Evolutionary conservation across 2,797 vertebrate species (phyloP).

Genomic region (Sebastes reedi): DNA sequence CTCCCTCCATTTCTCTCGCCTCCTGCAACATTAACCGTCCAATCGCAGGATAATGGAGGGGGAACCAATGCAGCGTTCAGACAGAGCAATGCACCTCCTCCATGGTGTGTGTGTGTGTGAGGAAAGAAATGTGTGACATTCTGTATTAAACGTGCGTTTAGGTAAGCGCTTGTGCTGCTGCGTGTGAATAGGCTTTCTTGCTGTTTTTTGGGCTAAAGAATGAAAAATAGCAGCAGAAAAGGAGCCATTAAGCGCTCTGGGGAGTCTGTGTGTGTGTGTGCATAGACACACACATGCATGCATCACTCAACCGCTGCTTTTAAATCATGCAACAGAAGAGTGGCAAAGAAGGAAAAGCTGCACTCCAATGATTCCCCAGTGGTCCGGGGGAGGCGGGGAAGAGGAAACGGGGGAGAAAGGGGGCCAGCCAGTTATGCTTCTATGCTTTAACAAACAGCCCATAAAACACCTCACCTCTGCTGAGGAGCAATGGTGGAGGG

Average conservation of each 20-base stretch:
- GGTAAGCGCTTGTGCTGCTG: slow-evolving; percentile 38
- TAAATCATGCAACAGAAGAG: slow-evolving; percentile 73
- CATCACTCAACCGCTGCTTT: slow-evolving; percentile 32
- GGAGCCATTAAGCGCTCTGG: slow-evolving; percentile 43
- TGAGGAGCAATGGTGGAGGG: slow-evolving; percentile 14
- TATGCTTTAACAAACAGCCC: slow-evolving; percentile 65
- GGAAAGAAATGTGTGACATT: slow-evolving; percentile 9
- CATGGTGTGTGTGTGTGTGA: background rate
- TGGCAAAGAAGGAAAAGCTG: slow-evolving; percentile 55
- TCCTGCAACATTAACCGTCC: slow-evolving; percentile 73
- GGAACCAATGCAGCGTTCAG: slow-evolving; percentile 56
- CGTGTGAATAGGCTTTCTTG: slow-evolving; percentile 29
- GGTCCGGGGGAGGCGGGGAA: slow-evolving; percentile 27
- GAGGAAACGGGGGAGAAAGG: slow-evolving; percentile 25
- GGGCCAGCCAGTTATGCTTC: slow-evolving; percentile 28
- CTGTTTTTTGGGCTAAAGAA: slow-evolving; percentile 35
- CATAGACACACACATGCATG: slow-evolving; percentile 23
- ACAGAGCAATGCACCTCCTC: slow-evolving; percentile 27
- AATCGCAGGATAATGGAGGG: slow-evolving; percentile 70
- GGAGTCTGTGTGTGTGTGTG: slow-evolving; percentile 36
- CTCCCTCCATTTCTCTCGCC: slow-evolving; percentile 44
- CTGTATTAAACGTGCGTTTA: slow-evolving; percentile 37
- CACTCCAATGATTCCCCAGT: slow-evolving; percentile 50
- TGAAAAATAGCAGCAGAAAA: slow-evolving; percentile 44
- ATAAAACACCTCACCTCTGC: slow-evolving; percentile 53